Evolutionary conservation across 1,140 invertebrate species (phyloP).

Genomic region (Hylaeus anthracinus): DNA sequence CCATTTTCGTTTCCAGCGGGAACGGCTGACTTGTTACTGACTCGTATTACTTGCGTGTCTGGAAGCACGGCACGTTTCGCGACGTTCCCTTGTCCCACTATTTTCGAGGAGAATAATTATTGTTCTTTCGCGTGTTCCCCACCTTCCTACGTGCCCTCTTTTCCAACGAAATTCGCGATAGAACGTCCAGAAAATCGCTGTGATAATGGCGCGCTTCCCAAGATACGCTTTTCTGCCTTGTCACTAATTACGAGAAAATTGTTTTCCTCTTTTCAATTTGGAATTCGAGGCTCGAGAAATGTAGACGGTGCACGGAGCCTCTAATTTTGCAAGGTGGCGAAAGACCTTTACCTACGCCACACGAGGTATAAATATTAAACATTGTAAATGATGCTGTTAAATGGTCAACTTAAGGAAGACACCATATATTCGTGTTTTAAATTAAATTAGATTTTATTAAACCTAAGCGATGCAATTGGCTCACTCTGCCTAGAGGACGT

Average conservation of each 20-base stretch:
- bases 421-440: no score
- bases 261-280: conserved; percentile 5
- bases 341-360: neutral
- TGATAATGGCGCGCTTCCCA: neutral
- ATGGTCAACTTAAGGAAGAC: no score
- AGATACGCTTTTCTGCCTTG: neutral
- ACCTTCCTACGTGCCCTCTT: neutral
- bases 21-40: conserved; percentile 43
- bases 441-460: no score
- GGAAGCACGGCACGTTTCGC: conserved; percentile 39
- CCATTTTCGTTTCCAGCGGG: neutral
- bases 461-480: no score
- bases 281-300: neutral
- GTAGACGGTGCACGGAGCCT: no score
- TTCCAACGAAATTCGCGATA: conserved; percentile 7
- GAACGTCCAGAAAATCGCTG: neutral
- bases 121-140: conserved; percentile 12
- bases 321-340: neutral
- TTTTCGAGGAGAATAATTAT: conserved; percentile 53
- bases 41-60: conserved; percentile 47
- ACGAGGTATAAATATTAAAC: no score
- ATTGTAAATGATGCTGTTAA: no score
- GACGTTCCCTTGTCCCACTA: conserved; percentile 16
- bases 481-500: no score
- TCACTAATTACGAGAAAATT: conserved; percentile 23